phyloP scores from a whole-genome alignment of 1,140 invertebrate species.

The Drosophila seguyi region DNA sequence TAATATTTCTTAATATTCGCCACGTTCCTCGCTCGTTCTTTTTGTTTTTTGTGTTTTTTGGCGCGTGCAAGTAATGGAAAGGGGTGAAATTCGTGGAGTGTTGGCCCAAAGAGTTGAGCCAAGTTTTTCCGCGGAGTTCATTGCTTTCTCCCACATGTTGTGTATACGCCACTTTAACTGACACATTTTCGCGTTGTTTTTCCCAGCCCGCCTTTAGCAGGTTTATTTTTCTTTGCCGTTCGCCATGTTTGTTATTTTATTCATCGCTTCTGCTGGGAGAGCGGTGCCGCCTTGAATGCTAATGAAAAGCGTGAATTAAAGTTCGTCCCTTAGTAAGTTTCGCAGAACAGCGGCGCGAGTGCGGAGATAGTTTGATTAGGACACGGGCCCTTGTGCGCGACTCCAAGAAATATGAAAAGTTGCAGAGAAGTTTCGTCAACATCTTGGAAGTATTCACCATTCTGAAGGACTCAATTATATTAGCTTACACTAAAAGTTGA shows the following conservation, averaged over 20 bases:
- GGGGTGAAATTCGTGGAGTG: slow-evolving; percentile 5
- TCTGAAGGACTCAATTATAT: neutral
- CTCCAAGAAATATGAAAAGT: slow-evolving; percentile 35
- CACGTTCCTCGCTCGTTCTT: slow-evolving; percentile 27
- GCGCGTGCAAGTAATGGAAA: slow-evolving; percentile 60
- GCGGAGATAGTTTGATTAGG: slow-evolving; percentile 36
- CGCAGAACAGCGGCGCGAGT: slow-evolving; percentile 1
- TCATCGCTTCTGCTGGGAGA: slow-evolving; percentile 35
- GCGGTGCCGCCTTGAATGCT: slow-evolving; percentile 52
- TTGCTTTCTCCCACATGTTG: slow-evolving; percentile 51
- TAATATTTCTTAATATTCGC: slow-evolving; percentile 76
- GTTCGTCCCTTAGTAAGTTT: slow-evolving; percentile 16
- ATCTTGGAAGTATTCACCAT: slow-evolving; percentile 15
- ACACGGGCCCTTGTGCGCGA: slow-evolving; percentile 1
- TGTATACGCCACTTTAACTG: slow-evolving; percentile 58
- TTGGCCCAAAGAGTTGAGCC: slow-evolving; percentile 53
- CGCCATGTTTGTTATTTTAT: slow-evolving; percentile 56
- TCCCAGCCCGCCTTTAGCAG: slow-evolving; percentile 10
- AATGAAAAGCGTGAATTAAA: slow-evolving; percentile 56
- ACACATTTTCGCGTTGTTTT: slow-evolving; percentile 63
- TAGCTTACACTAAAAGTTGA: neutral
- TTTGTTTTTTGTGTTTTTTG: slow-evolving; percentile 38
- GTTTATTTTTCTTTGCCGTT: slow-evolving; percentile 44
- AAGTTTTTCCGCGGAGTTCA: slow-evolving; percentile 57
- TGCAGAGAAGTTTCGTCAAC: slow-evolving; percentile 9